A percentile compares a stretch with the other conserved stretches of the same genome.
Conservation (phyloP, 2,888 invertebrate species). For the Eucera pruinosa region DNA sequence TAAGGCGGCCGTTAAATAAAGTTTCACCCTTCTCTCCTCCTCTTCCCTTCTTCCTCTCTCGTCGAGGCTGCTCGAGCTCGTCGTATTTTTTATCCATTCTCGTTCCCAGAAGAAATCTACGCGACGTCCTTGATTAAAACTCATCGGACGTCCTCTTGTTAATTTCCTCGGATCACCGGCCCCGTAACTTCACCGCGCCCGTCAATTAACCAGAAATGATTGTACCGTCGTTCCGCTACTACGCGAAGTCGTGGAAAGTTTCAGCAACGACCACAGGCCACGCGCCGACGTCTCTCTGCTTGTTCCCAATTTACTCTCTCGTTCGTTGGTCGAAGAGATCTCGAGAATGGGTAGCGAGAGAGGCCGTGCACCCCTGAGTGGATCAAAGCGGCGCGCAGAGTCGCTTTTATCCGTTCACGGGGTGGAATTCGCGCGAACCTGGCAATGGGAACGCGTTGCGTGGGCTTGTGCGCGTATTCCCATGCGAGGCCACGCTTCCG, state of each 20-base stretch:
- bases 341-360: constrained; percentile 22
- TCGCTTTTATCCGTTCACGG: constrained; percentile 57
- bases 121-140: constrained; percentile 40
- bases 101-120: constrained; percentile 48
- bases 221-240: no score
- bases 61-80: background rate
- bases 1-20: constrained; percentile 54
- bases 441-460: constrained; percentile 12
- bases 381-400: constrained; percentile 54
- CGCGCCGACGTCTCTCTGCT: background rate
- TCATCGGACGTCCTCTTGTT: constrained; percentile 34
- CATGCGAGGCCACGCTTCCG: background rate
- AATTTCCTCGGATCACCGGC: constrained; percentile 15
- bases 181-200: no score
- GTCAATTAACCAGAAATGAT: no score
- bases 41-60: background rate
- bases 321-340: background rate
- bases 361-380: constrained; percentile 32
- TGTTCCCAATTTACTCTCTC: background rate
- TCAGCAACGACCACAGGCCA: no score
- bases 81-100: constrained; percentile 24
- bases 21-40: constrained; percentile 30
- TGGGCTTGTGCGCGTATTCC: constrained; percentile 19
- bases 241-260: no score
- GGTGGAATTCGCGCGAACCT: constrained; percentile 37